Conservation (phyloP, 2,113 vertebrate genomes). For the Ibidorhyncha struthersii region DNA sequence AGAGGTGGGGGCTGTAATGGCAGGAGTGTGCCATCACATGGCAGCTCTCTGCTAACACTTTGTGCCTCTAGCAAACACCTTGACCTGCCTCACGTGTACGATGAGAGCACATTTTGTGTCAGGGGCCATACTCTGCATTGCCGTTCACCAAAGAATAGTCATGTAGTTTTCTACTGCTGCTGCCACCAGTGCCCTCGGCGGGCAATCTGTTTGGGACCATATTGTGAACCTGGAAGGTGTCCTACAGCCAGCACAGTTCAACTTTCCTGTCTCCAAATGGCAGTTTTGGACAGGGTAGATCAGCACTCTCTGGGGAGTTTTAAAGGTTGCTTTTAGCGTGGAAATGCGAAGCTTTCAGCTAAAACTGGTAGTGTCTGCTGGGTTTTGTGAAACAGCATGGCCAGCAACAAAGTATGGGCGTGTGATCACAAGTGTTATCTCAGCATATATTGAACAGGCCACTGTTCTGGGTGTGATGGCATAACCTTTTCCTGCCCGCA, state of each 20-base stretch:
- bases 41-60: neutral
- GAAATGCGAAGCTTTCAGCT: neutral
- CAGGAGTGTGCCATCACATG: neutral
- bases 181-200: rapidly evolving
- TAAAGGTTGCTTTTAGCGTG: neutral
- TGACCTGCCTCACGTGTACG: neutral
- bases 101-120: neutral
- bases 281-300: neutral
- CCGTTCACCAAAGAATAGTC: neutral
- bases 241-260: neutral
- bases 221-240: neutral
- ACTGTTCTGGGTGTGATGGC: neutral
- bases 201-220: neutral
- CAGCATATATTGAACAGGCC: neutral
- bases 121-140: neutral
- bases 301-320: neutral
- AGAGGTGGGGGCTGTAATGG: too few relatives aligned
- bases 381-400: neutral
- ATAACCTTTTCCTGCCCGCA: neutral
- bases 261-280: neutral
- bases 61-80: neutral
- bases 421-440: neutral
- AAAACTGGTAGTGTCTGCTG: neutral
- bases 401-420: rapidly evolving
- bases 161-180: neutral